These are phyloP conservation scores for Dilophus febrilis DNA, from an alignment of 2,888 invertebrate species.

Conservation along the genomic window DNA sequence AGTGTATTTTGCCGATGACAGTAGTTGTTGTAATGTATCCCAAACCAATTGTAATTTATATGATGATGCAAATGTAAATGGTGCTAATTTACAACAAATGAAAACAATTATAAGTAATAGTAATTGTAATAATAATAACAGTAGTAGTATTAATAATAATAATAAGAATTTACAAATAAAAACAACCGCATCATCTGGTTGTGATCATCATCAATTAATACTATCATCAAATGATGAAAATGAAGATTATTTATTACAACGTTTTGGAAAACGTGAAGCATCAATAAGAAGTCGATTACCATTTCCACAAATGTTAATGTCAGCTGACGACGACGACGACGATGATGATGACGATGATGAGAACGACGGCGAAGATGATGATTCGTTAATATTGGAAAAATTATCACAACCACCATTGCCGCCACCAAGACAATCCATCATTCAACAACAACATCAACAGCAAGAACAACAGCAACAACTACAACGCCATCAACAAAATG, in stretches of 20 bases:
- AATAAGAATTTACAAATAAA: constrained; percentile 7
- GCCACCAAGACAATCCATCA: constrained; percentile 5
- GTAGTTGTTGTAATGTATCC: constrained; percentile 65
- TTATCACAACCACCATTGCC: constrained; percentile 11
- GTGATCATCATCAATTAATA: too few species aligned
- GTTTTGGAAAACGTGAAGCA: constrained; percentile 38
- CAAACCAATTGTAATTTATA: constrained; percentile 35
- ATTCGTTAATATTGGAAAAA: too few species aligned
- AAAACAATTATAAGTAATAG: constrained; percentile 5
- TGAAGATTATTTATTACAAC: constrained; percentile 39
- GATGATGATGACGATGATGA: constrained; percentile 19
- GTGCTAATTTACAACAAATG: background rate
- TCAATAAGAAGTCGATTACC: constrained; percentile 41
- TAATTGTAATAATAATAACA: background rate
- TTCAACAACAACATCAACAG: constrained; percentile 20
- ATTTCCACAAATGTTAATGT: constrained; percentile 31
- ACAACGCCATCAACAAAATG: constrained; percentile 20
- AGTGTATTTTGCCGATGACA: constrained; percentile 73
- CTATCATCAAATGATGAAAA: constrained; percentile 27
- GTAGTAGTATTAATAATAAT: background rate
- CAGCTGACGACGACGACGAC: constrained; percentile 26
- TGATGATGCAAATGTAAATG: constrained; percentile 20
- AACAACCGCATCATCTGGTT: too few species aligned
- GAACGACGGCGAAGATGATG: background rate
- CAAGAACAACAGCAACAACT: constrained; percentile 17